Evolutionary conservation across 2,113 vertebrate genomes (phyloP), one percentile per base, ranked within the genome.

Genomic region (Ageneiosus marmoratus): DNA sequence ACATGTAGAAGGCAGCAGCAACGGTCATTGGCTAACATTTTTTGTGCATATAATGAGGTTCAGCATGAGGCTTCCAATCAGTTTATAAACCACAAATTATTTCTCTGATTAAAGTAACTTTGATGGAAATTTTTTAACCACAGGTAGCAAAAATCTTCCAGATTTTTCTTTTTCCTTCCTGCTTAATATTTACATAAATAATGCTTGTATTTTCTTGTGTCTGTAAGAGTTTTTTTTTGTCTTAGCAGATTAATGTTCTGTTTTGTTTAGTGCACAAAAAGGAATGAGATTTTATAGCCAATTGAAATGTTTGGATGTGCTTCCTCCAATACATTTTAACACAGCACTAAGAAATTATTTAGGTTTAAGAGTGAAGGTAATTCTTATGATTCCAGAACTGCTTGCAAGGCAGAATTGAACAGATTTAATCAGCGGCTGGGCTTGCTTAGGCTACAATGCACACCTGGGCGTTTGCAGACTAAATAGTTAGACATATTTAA

Each of bases 301-400:
- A 90, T 93, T 93, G 91, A 90, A 92, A 90, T 79, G 73, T 89
- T 90, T 86, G 58, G 85, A 88, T 87, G 60, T 91, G 91, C 92
- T 92, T 94, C 93, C 92, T 94, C 83, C 87, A 91, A 92, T 93
- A 89, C 89, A 88, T 87, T 90, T 93, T 88, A 92, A 88, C 91
- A 91, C 83, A 87, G 87, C 82, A 84, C 85, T 86, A 88, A 89
- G 90, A 92, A 77, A 87, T 85, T 83, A 85, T 90, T 89, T 88
- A 90, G 85, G 76, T 85, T 87, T 87, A 81, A 86, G 79, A 85
- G 84, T 77, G 79, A 84, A 86, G 79, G 87, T 86, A 86, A 90
- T 89, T 92, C 81, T 90, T 87, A 85, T 89, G 92, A 89, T 89
- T 92, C 72, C 82, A 88, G 90, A 92, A 90, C 32, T 85, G 89